Evolutionary conservation across 2,113 vertebrate species (phyloP).

Genomic region (Pardalotus punctatus): DNA sequence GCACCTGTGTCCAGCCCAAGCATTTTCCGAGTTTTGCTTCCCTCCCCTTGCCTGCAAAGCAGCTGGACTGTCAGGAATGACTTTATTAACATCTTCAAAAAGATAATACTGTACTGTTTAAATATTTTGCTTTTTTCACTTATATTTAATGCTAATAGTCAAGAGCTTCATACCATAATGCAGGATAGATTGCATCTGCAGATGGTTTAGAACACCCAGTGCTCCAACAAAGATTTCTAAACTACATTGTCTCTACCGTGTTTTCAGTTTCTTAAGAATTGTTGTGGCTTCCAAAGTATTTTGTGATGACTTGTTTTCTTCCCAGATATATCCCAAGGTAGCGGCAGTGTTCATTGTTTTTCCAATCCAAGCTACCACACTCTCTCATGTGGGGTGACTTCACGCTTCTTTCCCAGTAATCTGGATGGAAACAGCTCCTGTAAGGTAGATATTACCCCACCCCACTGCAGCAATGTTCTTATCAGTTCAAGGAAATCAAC

Average conservation of each 20-base stretch:
- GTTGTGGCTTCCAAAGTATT: constrained; percentile 17
- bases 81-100: not conserved
- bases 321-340: constrained; percentile 85
- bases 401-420: constrained; percentile 85
- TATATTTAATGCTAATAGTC: not conserved
- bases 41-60: not conserved
- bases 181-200: not conserved
- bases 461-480: not conserved
- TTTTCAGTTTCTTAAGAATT: not conserved
- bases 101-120: not conserved
- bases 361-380: constrained; percentile 95
- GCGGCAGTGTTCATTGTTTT: constrained; percentile 84
- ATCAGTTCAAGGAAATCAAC: constrained; percentile 62
- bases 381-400: constrained; percentile 85
- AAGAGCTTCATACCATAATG: not conserved
- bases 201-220: not conserved
- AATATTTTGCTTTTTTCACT: not conserved
- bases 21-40: not conserved
- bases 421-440: constrained; percentile 88
- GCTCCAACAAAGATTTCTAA: not conserved
- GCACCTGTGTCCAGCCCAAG: not conserved
- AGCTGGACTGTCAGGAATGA: not conserved
- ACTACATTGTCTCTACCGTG: not conserved
- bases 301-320: constrained; percentile 79
- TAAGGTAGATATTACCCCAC: constrained; percentile 79